Evolutionary conservation across 2,113 vertebrate genomes (phyloP), one percentile per base, ranked within the genome.

Genomic region (Chaetorhynchus papuensis): DNA sequence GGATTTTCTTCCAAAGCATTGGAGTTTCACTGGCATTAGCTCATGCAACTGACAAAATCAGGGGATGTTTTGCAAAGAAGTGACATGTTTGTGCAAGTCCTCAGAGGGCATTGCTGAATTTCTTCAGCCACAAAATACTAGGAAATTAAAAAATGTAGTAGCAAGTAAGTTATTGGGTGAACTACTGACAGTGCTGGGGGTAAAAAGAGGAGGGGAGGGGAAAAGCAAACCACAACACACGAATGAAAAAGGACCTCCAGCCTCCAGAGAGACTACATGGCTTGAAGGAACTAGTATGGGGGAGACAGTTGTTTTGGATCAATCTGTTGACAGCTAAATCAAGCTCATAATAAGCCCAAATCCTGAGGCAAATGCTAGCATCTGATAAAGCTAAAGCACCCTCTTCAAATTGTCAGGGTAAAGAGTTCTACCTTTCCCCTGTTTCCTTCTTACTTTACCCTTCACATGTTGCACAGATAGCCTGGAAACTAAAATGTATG

Each of bases 1-100:
- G 84, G 60, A 94, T 61, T 90, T 95, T 96, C 80, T 82, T 97
- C 84, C 79, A 93, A 94, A 97, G 88, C 81, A 84, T 4, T 92
- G 78, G 94, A 93, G 37, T 96, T 95, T 68, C 70, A 47, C 72
- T 90, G 49, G 82, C 75, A 93, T 97, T 95, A 78, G 91, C 83
- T 94, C 47, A 82, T 85, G 65, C 44, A 65, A 74, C 93, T 96
- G 93, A 93, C 84, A 96, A 93, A 89, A 92, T 82, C 60, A 83
- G 71, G n/a, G 74, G 31, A 49, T 39, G 20, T 52, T 94, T 94
- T 94, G 85, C n/a, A 63, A 53, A 88, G n/a, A 96, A 77, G 15
- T 91, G 65, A 72, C 86, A 80, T 87, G 52, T 87, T 88, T 95
- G 50, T 78, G 50, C 54, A 85, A 88, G 90, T 90, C 68, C 85